Evolutionary conservation across 1,140 invertebrate genomes (phyloP).

Genomic region (Probaryconus sp.): DNA sequence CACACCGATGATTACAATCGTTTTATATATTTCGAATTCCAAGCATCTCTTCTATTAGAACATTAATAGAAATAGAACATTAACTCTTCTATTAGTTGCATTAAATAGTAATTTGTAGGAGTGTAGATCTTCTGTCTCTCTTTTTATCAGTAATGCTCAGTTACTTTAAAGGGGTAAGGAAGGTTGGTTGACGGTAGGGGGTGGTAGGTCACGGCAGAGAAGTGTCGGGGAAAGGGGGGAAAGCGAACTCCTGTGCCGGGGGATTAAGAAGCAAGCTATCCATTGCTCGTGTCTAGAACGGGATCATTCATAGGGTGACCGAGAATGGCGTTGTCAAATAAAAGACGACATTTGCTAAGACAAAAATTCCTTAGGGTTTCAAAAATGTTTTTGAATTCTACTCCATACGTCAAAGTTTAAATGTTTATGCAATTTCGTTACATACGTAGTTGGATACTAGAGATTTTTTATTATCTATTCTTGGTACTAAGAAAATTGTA

Average conservation of each 20-base stretch:
- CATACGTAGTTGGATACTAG: too few relatives aligned
- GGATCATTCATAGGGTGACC: conserved; percentile 40
- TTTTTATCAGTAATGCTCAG: conserved; percentile 15
- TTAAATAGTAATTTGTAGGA: too few relatives aligned
- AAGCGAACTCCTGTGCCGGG: conserved; percentile 1
- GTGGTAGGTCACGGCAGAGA: conserved; percentile 28
- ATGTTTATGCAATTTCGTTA: too few relatives aligned
- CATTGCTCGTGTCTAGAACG: conserved; percentile 26
- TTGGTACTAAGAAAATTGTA: too few relatives aligned
- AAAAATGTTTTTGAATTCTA: conserved; percentile 11
- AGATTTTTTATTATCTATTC: too few relatives aligned
- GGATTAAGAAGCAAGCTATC: conserved; percentile 28
- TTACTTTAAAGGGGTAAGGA: conserved; percentile 9
- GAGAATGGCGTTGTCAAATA: conserved; percentile 37
- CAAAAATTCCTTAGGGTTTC: conserved; percentile 30
- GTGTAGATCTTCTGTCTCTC: not conserved
- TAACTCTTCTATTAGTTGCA: too few relatives aligned
- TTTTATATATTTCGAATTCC: conserved; percentile 3
- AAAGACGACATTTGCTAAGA: conserved; percentile 40
- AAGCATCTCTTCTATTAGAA: conserved; percentile 19
- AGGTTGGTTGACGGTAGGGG: conserved; percentile 11
- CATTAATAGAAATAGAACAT: too few relatives aligned
- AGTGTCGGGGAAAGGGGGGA: conserved; percentile 15
- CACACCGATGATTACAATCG: conserved; percentile 19
- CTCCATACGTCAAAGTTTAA: too few relatives aligned